These are phyloP conservation scores for Heliconius nattereri DNA, from an alignment of 1,140 invertebrate genomes.

Conservation along the genomic window DNA sequence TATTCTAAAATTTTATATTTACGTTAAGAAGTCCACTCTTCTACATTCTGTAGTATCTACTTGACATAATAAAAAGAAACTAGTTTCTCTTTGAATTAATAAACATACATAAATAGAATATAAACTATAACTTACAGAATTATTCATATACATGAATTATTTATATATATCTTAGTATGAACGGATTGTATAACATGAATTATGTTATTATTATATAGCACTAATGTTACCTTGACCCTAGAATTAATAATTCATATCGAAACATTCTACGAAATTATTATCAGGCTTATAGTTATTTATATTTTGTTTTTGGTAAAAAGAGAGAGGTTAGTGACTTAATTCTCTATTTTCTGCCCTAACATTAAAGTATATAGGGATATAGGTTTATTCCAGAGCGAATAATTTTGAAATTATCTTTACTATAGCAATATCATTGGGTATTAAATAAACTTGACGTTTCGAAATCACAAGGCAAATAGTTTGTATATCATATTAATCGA, in stretches of 20 bases:
- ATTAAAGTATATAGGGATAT: too few species aligned
- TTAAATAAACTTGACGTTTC: not conserved
- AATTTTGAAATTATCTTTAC: too few species aligned
- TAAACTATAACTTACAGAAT: not conserved
- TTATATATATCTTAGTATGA: not conserved
- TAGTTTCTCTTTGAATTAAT: not conserved
- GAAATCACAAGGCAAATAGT: not conserved
- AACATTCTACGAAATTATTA: not conserved
- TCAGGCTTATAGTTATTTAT: not conserved
- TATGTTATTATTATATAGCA: not conserved
- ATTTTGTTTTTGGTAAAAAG: not conserved
- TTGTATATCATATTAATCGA: not conserved
- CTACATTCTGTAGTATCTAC: not conserved
- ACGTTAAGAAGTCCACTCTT: not conserved
- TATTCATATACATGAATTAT: not conserved
- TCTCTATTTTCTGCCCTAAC: not conserved
- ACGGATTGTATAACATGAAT: not conserved
- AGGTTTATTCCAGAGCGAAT: too few species aligned
- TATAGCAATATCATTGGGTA: too few species aligned
- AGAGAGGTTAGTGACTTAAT: not conserved
- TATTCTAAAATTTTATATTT: not conserved
- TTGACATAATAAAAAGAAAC: not conserved
- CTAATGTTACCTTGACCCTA: not conserved
- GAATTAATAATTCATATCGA: not conserved
- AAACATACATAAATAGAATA: not conserved